phyloP scores from a whole-genome alignment of 2,888 invertebrate species.

The Cephus nigrinus region DNA sequence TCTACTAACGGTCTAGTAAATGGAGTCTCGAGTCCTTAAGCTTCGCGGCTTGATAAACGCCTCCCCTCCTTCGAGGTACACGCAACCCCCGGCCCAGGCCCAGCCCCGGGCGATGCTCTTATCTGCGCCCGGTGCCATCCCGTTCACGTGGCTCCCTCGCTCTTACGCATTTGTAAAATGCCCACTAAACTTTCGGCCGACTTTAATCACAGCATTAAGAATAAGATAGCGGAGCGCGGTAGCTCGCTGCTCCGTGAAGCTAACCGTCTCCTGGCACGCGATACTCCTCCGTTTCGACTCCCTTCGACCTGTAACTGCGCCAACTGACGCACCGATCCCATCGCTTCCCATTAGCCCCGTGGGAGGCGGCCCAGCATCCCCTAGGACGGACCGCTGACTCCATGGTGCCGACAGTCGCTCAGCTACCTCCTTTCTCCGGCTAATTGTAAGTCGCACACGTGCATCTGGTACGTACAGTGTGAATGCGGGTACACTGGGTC shows the following conservation, averaged over 20 bases:
- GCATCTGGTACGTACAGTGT: no score
- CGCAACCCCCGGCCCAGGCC: background rate
- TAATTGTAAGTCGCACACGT: background rate
- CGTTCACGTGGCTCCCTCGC: background rate
- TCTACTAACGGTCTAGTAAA: conserved; percentile 1
- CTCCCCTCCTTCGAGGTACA: background rate
- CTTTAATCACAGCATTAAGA: conserved; percentile 36
- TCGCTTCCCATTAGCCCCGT: background rate
- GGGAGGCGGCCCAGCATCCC: background rate
- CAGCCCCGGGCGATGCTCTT: background rate
- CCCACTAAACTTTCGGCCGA: conserved; percentile 30
- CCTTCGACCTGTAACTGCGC: background rate
- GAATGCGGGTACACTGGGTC: background rate
- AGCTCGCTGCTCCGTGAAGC: conserved; percentile 24
- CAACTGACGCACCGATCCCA: background rate
- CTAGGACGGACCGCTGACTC: background rate
- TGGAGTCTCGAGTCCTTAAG: conserved; percentile 3
- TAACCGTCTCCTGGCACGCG: conserved; percentile 32
- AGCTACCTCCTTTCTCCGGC: background rate
- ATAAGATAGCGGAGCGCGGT: conserved; percentile 35
- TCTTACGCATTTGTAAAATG: conserved; percentile 22
- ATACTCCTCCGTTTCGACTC: conserved; percentile 20
- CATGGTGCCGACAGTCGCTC: background rate
- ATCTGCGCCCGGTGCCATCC: background rate
- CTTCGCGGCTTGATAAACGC: background rate